A percentile compares a stretch with the other conserved stretches of the same genome.
Evolutionary conservation across 2,888 invertebrate genomes (phyloP).

Genomic region (Drosophila nigricruria): DNA sequence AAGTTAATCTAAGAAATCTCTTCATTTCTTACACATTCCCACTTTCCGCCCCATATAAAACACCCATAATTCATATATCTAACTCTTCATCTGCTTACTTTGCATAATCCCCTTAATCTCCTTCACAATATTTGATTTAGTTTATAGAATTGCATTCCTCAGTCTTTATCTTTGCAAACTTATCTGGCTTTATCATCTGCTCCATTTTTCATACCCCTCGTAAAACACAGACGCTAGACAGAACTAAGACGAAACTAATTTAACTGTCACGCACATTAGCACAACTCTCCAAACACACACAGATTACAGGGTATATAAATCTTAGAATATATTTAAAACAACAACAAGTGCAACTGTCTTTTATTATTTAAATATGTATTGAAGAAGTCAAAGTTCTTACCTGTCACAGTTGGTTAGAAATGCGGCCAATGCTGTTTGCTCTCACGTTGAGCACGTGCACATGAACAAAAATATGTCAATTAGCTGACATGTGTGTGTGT

Average conservation of each 20-base stretch:
- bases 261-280: conserved; percentile 7
- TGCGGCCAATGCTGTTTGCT: not conserved
- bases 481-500: conserved; percentile 3
- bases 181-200: conserved; percentile 12
- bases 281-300: not conserved
- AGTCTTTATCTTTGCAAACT: not conserved
- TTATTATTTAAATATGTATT: not conserved
- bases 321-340: not conserved
- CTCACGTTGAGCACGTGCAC: not conserved
- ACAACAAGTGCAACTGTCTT: conserved; percentile 10
- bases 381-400: conserved; percentile 8
- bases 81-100: not conserved
- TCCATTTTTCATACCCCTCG: not conserved
- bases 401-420: not conserved
- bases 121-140: not conserved
- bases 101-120: not conserved
- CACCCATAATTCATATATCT: not conserved
- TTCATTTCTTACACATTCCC: not conserved
- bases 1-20: too few species aligned
- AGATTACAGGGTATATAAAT: conserved; percentile 1
- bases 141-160: not conserved
- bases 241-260: not conserved
- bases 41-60: not conserved
- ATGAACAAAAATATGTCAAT: conserved; percentile 9
- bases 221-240: not conserved